Percentiles rank a stretch among this genome's conserved stretches.
Conservation (phyloP, 2,888 invertebrate species). For the Machimus atricapillus region DNA sequence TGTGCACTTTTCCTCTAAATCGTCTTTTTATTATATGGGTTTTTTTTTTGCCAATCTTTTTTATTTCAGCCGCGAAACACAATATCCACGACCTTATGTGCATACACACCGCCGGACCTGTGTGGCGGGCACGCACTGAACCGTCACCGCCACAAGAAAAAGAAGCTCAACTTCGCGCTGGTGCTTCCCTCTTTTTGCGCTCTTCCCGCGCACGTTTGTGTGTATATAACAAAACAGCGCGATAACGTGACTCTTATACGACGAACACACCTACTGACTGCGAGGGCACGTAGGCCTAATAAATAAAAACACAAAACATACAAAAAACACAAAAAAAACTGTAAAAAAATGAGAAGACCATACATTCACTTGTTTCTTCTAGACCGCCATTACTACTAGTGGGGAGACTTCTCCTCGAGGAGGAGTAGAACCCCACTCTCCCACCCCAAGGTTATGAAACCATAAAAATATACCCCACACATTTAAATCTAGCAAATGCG, state of each 20-base stretch:
- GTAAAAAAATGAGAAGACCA: not conserved
- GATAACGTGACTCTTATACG: slow-evolving; percentile 1
- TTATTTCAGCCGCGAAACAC: not conserved
- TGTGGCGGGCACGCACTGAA: not conserved
- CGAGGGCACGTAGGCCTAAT: not conserved
- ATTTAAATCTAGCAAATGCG: not conserved
- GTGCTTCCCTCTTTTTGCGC: not conserved
- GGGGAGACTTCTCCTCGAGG: not conserved
- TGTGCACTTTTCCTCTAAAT: not conserved
- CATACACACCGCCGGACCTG: not conserved
- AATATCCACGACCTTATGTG: not conserved
- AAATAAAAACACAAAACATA: not conserved
- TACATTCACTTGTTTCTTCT: slow-evolving; percentile 19
- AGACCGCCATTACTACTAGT: not conserved
- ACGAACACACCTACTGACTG: slow-evolving; percentile 21
- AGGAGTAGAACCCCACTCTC: not conserved
- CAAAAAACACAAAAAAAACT: not conserved
- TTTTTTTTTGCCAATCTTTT: not conserved
- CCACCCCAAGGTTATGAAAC: not conserved
- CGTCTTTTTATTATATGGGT: not conserved
- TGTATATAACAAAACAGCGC: not conserved
- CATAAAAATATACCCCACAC: not conserved
- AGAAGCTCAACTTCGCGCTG: not conserved
- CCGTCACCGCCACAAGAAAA: slow-evolving; percentile 10
- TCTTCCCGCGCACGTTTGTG: not conserved